Evolutionary conservation across 2,797 vertebrate species (phyloP).

Genomic region (Coccyzus lansbergi): DNA sequence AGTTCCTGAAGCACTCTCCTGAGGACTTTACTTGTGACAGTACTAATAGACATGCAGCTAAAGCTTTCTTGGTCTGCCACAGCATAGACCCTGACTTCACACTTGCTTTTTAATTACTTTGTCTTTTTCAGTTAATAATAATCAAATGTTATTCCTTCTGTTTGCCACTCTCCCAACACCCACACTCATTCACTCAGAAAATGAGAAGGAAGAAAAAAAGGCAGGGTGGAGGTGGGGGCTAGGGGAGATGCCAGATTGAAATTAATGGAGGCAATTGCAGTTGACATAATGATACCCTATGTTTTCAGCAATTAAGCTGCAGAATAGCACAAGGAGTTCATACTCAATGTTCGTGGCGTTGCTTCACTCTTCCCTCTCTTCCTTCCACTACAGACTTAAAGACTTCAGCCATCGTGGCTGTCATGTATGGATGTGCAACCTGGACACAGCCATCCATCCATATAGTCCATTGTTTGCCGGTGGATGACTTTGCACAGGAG

Average conservation of each 20-base stretch:
- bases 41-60: background rate
- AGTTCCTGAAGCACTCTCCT: background rate
- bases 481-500: conserved; percentile 75
- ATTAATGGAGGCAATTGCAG: conserved; percentile 45
- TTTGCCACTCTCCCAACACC: background rate
- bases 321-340: background rate
- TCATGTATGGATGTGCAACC: conserved; percentile 23
- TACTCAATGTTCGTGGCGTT: accelerated
- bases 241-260: conserved; percentile 43
- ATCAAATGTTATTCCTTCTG: background rate
- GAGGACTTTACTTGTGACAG: background rate
- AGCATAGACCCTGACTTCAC: background rate
- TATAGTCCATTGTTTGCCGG: conserved; percentile 74
- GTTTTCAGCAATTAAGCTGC: conserved; percentile 60
- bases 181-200: background rate
- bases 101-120: background rate
- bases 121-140: conserved; percentile 55
- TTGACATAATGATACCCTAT: conserved; percentile 66
- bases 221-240: background rate
- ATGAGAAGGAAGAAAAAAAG: background rate
- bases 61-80: background rate
- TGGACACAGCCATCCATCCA: conserved; percentile 71
- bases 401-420: background rate
- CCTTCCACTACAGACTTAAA: background rate
- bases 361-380: background rate